Evolutionary conservation across 2,888 invertebrate species (phyloP).

Genomic region (Sturmia bella): DNA sequence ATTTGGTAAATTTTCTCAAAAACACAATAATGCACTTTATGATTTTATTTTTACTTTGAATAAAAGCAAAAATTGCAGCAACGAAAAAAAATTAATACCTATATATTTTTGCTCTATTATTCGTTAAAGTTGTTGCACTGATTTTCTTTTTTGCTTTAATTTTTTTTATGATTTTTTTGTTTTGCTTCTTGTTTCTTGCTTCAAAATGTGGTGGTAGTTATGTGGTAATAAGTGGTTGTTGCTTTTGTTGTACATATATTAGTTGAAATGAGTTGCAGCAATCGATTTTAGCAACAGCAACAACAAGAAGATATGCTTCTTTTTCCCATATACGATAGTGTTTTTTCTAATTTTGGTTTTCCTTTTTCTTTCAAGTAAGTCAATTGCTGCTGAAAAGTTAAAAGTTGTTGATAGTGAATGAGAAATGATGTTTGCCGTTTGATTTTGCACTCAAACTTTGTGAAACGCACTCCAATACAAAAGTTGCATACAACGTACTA

Average conservation of each 20-base stretch:
- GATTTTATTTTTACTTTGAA: constrained; percentile 58
- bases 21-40: constrained; percentile 64
- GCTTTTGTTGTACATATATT: constrained; percentile 12
- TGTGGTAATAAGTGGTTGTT: constrained; percentile 58
- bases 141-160: constrained; percentile 55
- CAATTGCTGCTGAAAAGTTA: constrained; percentile 25
- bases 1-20: constrained; percentile 57
- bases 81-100: constrained; percentile 29
- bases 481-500: neutral
- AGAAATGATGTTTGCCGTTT: constrained; percentile 29
- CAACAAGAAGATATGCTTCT: constrained; percentile 62
- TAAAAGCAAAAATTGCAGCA: constrained; percentile 34
- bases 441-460: constrained; percentile 29
- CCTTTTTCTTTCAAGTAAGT: constrained; percentile 38
- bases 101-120: constrained; percentile 5
- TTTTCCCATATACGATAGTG: constrained; percentile 43
- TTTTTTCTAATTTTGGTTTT: too few relatives aligned
- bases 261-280: constrained; percentile 51
- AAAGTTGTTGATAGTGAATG: constrained; percentile 57
- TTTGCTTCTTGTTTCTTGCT: constrained; percentile 44
- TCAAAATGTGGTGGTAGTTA: constrained; percentile 53
- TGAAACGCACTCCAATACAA: constrained; percentile 35
- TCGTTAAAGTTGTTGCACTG: constrained; percentile 52
- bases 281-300: constrained; percentile 41
- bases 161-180: constrained; percentile 29